A percentile compares a stretch with the other conserved stretches of the same genome.
Conservation (phyloP, 2,113 vertebrate genomes). For the Salvelinus alpinus region DNA sequence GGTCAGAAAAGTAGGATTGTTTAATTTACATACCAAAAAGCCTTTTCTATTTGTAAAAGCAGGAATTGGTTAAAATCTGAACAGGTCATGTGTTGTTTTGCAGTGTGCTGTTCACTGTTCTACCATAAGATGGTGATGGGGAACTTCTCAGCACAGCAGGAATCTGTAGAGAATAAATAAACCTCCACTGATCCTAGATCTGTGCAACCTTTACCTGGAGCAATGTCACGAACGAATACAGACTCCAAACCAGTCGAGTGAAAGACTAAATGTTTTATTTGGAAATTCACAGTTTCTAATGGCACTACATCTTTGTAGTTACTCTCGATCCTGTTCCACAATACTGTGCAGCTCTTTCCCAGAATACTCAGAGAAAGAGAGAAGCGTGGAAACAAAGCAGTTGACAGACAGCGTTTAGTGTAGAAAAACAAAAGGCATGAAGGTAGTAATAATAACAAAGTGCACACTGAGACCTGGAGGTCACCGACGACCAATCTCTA, state of each 20-base stretch:
- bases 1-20: too few relatives aligned
- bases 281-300: constrained; percentile 99
- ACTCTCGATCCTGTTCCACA: constrained; percentile 78
- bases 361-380: constrained; percentile 48
- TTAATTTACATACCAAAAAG: too few relatives aligned
- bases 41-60: too few relatives aligned
- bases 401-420: constrained; percentile 77
- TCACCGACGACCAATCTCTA: constrained; percentile 53
- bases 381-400: constrained; percentile 80
- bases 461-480: constrained; percentile 84
- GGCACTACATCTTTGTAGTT: constrained; percentile 95
- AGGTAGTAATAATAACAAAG: constrained; percentile 78
- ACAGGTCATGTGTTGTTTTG: too few relatives aligned
- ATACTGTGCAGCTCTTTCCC: constrained; percentile 70
- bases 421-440: constrained; percentile 76
- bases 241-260: constrained; percentile 28
- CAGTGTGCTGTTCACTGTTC: too few relatives aligned
- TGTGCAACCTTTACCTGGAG: too few relatives aligned
- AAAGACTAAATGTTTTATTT: constrained; percentile 97
- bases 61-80: too few relatives aligned
- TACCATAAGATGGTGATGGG: too few relatives aligned
- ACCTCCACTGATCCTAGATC: too few relatives aligned
- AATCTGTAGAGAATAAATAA: too few relatives aligned
- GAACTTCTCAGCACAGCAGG: too few relatives aligned
- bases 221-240: too few relatives aligned